phyloP scores from a whole-genome alignment of 1,140 invertebrate species.

The Orius insidiosus region DNA sequence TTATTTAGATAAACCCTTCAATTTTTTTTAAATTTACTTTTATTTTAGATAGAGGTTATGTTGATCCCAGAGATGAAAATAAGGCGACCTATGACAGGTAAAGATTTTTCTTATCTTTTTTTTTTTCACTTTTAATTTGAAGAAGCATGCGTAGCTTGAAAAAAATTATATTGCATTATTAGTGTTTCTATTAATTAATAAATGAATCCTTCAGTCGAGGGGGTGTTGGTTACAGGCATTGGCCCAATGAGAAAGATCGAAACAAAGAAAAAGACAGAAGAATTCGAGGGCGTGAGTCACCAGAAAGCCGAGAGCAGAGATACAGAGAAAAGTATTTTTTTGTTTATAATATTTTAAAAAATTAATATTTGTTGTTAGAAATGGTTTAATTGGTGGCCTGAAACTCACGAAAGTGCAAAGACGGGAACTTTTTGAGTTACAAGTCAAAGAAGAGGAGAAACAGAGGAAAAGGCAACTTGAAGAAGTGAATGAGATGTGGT shows the following conservation, averaged over 20 bases:
- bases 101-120: background rate
- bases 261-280: too few species aligned
- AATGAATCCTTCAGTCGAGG: too few species aligned
- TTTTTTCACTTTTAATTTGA: background rate
- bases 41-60: conserved; percentile 31
- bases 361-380: background rate
- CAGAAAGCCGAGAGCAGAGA: too few species aligned
- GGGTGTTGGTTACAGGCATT: too few species aligned
- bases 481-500: conserved; percentile 42
- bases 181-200: too few species aligned
- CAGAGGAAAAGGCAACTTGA: conserved; percentile 39
- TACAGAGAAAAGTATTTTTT: background rate
- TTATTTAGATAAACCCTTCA: too few species aligned
- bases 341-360: background rate
- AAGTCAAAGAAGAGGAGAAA: conserved; percentile 28
- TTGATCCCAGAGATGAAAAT: conserved; percentile 29
- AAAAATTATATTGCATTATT: too few species aligned
- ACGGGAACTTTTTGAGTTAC: conserved; percentile 58
- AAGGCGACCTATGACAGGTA: conserved; percentile 30
- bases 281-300: too few species aligned
- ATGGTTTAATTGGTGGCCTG: conserved; percentile 19
- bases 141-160: too few species aligned
- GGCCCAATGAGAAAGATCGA: too few species aligned
- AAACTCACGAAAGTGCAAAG: conserved; percentile 49
- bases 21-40: conserved; percentile 9